These are phyloP conservation scores for Trachops cirrhosus DNA, from an alignment of 2,797 vertebrate genomes.

Conservation along the genomic window DNA sequence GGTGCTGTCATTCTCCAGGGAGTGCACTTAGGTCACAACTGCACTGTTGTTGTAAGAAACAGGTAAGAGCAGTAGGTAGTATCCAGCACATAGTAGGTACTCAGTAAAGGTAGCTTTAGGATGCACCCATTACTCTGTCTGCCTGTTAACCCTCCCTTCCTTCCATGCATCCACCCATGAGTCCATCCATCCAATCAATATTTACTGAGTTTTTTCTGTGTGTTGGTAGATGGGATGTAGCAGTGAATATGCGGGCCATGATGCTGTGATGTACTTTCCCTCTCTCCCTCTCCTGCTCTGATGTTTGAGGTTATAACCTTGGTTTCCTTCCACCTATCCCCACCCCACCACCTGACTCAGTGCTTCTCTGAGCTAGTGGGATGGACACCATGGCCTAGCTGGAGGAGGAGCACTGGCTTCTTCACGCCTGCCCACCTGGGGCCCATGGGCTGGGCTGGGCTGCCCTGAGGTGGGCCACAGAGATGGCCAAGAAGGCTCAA, in stretches of 20 bases:
- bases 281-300: not conserved
- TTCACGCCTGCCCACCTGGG: not conserved
- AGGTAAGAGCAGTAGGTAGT: not conserved
- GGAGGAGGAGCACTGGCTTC: not conserved
- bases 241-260: not conserved
- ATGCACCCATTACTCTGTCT: not conserved
- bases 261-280: not conserved
- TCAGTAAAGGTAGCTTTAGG: not conserved
- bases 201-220: not conserved
- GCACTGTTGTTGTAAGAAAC: not conserved
- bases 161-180: not conserved
- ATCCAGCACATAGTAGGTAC: not conserved
- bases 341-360: not conserved
- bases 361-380: not conserved
- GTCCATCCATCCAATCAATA: not conserved
- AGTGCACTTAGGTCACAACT: not conserved
- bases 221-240: not conserved
- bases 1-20: not conserved
- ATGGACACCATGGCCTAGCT: not conserved
- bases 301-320: not conserved
- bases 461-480: not conserved
- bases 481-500: not conserved
- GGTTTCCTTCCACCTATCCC: not conserved
- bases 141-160: too few species aligned
- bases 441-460: accelerated